Conservation (phyloP, 2,888 invertebrate genomes). For the Lomographa bimaculata region DNA sequence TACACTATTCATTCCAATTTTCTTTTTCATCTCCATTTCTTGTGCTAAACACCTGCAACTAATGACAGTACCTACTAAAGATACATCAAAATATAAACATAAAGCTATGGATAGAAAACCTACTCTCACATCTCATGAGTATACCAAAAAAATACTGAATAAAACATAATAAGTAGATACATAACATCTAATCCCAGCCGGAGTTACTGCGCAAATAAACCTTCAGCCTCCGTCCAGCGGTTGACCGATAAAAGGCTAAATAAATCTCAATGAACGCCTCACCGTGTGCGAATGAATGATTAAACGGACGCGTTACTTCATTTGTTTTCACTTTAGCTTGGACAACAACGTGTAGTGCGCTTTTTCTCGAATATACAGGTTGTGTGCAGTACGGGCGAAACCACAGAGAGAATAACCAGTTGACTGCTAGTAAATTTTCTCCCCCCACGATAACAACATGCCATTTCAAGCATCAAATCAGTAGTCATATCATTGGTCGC, state of each 20-base stretch:
- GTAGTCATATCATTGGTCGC: too few species aligned
- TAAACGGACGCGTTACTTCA: slow-evolving; percentile 73
- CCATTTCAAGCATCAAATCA: too few species aligned
- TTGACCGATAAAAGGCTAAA: slow-evolving; percentile 61
- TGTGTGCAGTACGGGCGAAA: slow-evolving; percentile 8
- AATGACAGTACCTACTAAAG: too few species aligned
- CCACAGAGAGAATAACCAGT: neutral
- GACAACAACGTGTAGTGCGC: slow-evolving; percentile 58
- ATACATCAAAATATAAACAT: too few species aligned
- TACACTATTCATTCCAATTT: too few species aligned
- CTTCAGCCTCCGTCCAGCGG: slow-evolving; percentile 30
- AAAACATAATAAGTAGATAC: too few species aligned
- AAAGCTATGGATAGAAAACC: too few species aligned
- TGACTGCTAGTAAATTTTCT: too few species aligned
- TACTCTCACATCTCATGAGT: too few species aligned
- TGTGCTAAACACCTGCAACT: too few species aligned
- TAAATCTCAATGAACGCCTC: slow-evolving; percentile 72
- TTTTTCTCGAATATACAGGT: slow-evolving; percentile 26
- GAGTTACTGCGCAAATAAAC: slow-evolving; percentile 28
- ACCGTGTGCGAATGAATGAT: slow-evolving; percentile 72
- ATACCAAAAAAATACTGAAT: neutral
- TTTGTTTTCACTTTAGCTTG: slow-evolving; percentile 77
- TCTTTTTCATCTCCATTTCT: too few species aligned
- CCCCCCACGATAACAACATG: too few species aligned
- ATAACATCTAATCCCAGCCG: slow-evolving; percentile 25